Conservation (phyloP, 2,888 invertebrate species). For the Philereme transversata region DNA sequence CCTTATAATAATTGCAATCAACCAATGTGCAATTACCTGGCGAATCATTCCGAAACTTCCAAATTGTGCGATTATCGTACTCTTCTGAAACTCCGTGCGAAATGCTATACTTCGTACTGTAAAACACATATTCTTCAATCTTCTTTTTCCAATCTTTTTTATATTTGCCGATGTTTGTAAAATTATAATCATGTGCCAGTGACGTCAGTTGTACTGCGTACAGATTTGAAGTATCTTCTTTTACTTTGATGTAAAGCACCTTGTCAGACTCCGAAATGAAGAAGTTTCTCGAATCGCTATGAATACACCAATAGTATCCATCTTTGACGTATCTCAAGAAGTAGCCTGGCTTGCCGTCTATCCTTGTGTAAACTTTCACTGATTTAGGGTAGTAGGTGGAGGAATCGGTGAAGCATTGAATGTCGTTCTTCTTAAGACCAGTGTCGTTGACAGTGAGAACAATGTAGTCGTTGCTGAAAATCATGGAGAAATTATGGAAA, state of each 20-base stretch:
- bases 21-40: slow-evolving; percentile 10
- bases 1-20: not conserved
- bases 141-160: slow-evolving; percentile 54
- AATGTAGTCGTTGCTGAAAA: slow-evolving; percentile 43
- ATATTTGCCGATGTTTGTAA: slow-evolving; percentile 38
- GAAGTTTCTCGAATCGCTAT: slow-evolving; percentile 56
- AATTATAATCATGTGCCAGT: slow-evolving; percentile 41
- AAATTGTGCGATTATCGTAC: slow-evolving; percentile 32
- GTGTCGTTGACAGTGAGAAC: slow-evolving; percentile 52
- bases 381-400: slow-evolving; percentile 52
- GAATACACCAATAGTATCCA: slow-evolving; percentile 77
- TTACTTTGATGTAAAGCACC: slow-evolving; percentile 59
- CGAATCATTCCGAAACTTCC: slow-evolving; percentile 25
- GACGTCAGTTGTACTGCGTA: slow-evolving; percentile 62
- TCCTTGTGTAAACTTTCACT: slow-evolving; percentile 41
- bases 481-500: not conserved
- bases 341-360: slow-evolving; percentile 43
- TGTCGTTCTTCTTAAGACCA: slow-evolving; percentile 39
- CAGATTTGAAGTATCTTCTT: slow-evolving; percentile 51
- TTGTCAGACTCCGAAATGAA: slow-evolving; percentile 60
- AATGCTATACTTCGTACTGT: slow-evolving; percentile 58
- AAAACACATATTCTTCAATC: slow-evolving; percentile 64
- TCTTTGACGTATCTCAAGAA: slow-evolving; percentile 56
- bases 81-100: slow-evolving; percentile 41
- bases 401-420: slow-evolving; percentile 73